A percentile compares a stretch with the other conserved stretches of the same genome.
These are phyloP conservation scores for Bathynomus jamesi DNA, from an alignment of 1,140 invertebrate species.

Conservation along the genomic window DNA sequence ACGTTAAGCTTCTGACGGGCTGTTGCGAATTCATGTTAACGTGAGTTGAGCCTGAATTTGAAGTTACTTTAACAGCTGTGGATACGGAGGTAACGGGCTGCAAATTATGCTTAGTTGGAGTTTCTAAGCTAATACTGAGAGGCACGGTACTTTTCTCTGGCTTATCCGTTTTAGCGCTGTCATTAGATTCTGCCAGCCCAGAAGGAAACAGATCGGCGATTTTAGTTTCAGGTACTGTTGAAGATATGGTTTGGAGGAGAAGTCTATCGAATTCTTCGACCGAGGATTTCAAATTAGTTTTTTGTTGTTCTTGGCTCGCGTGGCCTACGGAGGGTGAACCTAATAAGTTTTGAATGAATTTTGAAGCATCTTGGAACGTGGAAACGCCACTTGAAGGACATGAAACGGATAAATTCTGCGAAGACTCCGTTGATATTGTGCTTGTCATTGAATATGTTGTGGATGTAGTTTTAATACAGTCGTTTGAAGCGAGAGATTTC, in stretches of 20 bases:
- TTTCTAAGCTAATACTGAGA: too few species aligned
- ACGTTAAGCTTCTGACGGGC: neutral
- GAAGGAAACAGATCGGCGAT: neutral
- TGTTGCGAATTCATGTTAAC: neutral
- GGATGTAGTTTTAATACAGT: too few species aligned
- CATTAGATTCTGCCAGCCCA: neutral
- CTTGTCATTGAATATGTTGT: too few species aligned
- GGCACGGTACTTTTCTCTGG: neutral
- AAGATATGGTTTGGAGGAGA: neutral
- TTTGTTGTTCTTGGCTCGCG: neutral
- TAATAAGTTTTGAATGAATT: neutral
- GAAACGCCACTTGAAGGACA: neutral
- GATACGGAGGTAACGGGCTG: too few species aligned
- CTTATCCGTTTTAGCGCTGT: neutral
- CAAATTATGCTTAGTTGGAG: too few species aligned
- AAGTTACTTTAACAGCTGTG: neutral
- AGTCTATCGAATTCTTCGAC: neutral
- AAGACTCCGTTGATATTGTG: too few species aligned
- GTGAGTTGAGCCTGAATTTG: neutral
- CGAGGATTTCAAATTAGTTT: neutral
- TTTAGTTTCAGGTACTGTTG: neutral
- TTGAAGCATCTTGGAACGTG: neutral
- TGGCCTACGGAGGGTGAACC: neutral
- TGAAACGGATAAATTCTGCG: too few species aligned
- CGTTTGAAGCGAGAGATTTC: too few species aligned